These are phyloP conservation scores for Ascaphus truei DNA, from an alignment of 2,113 vertebrate species.

Conservation along the genomic window DNA sequence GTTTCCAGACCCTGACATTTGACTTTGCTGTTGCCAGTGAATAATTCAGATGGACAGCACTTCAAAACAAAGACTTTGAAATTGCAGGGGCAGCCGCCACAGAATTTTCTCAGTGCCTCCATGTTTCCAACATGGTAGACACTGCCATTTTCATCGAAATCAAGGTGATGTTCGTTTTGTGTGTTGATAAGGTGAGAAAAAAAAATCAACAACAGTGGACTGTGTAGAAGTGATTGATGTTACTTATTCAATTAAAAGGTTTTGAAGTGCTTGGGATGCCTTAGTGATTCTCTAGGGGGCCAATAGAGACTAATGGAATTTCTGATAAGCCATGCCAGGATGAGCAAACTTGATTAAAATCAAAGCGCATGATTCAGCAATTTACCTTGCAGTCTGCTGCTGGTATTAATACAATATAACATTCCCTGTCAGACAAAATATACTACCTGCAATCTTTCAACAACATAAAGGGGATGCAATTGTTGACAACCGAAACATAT, in stretches of 20 bases:
- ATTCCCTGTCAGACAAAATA: not conserved
- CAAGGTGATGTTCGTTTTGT: not conserved
- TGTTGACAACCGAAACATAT: too few relatives aligned
- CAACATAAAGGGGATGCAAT: too few relatives aligned
- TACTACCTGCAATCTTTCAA: too few relatives aligned
- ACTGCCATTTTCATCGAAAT: conserved; percentile 10
- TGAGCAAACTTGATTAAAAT: conserved; percentile 35
- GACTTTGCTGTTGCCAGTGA: not conserved
- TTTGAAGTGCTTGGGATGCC: conserved; percentile 29
- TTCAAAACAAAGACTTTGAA: not conserved
- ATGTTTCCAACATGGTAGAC: too few relatives aligned
- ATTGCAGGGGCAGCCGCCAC: not conserved
- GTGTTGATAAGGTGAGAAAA: conserved; percentile 30
- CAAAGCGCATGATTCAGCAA: conserved; percentile 33
- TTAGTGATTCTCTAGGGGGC: conserved; percentile 15
- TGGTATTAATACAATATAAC: not conserved
- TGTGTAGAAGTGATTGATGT: conserved; percentile 29
- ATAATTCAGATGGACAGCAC: not conserved
- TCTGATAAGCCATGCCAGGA: conserved; percentile 35
- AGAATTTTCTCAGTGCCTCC: not conserved
- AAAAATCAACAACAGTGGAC: conserved; percentile 17
- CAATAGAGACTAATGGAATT: conserved; percentile 37
- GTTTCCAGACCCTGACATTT: not conserved
- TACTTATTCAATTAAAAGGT: conserved; percentile 36
- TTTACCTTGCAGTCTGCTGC: not conserved